Evolutionary conservation across 92 coral and sea anemone genomes (phyloP).

Genomic region (Phenganax marumi): DNA sequence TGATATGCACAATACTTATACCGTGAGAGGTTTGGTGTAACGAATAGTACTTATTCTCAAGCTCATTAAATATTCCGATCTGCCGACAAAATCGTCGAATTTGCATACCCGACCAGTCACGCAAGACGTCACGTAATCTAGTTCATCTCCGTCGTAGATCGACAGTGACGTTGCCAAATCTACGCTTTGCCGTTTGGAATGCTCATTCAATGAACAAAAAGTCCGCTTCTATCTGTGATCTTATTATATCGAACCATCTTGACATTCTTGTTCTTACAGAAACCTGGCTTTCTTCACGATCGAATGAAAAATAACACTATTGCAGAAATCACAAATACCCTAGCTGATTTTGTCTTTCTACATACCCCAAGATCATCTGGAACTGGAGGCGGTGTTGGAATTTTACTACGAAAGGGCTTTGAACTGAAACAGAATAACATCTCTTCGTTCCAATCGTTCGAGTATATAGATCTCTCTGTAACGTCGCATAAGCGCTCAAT

Average conservation of each 20-base stretch:
- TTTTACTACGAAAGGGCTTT: conserved; percentile 9
- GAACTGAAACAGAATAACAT: conserved; percentile 16
- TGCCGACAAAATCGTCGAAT: neutral
- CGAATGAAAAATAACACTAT: too few species aligned
- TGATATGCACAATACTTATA: too few species aligned
- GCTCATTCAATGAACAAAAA: conserved; percentile 10
- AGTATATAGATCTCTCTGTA: conserved; percentile 38
- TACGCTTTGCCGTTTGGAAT: conserved; percentile 13
- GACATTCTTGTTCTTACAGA: neutral
- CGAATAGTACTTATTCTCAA: too few species aligned
- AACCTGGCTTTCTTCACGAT: neutral
- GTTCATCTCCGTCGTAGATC: too few species aligned
- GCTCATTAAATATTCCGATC: too few species aligned
- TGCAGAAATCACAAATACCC: neutral
- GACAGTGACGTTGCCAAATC: too few species aligned
- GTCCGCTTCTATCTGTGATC: neutral
- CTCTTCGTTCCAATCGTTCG: conserved; percentile 23
- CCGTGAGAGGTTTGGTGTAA: too few species aligned
- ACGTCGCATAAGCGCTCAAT: neutral
- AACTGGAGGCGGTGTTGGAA: conserved; percentile 4
- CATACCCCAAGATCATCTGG: neutral
- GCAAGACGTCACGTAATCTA: too few species aligned
- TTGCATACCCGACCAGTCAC: too few species aligned
- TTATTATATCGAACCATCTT: neutral
- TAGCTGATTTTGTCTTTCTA: neutral